phyloP scores from a whole-genome alignment of 2,797 vertebrate species.

The Allobates femoralis region DNA sequence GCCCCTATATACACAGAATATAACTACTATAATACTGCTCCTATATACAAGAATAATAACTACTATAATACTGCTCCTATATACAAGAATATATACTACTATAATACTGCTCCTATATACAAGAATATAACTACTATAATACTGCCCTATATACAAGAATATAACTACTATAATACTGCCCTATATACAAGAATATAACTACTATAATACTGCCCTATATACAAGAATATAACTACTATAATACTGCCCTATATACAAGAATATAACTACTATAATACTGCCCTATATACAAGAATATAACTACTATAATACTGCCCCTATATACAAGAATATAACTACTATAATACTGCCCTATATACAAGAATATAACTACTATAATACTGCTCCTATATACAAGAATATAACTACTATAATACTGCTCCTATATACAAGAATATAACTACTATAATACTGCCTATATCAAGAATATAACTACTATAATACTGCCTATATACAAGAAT shows the following conservation, averaged over 20 bases:
- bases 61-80: slow-evolving; percentile 19
- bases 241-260: neutral
- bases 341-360: neutral
- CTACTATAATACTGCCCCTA: slow-evolving; percentile 11
- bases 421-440: slow-evolving; percentile 10
- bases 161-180: neutral
- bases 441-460: too few relatives aligned
- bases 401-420: slow-evolving; percentile 3
- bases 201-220: neutral
- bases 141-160: slow-evolving; percentile 10
- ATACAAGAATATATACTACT: slow-evolving; percentile 21
- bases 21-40: slow-evolving; percentile 7
- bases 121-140: slow-evolving; percentile 24
- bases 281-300: slow-evolving; percentile 3
- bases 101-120: slow-evolving; percentile 8
- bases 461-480: slow-evolving; percentile 17
- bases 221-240: slow-evolving; percentile 18
- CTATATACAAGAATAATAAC: slow-evolving; percentile 10
- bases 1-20: neutral
- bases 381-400: slow-evolving; percentile 2
- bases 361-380: slow-evolving; percentile 23
- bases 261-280: slow-evolving; percentile 21
- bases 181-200: neutral
- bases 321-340: slow-evolving; percentile 11
- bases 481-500: too few relatives aligned